Base-by-base conservation (phyloP, 1,140 invertebrate genomes). In the Apis cerana region DNA sequence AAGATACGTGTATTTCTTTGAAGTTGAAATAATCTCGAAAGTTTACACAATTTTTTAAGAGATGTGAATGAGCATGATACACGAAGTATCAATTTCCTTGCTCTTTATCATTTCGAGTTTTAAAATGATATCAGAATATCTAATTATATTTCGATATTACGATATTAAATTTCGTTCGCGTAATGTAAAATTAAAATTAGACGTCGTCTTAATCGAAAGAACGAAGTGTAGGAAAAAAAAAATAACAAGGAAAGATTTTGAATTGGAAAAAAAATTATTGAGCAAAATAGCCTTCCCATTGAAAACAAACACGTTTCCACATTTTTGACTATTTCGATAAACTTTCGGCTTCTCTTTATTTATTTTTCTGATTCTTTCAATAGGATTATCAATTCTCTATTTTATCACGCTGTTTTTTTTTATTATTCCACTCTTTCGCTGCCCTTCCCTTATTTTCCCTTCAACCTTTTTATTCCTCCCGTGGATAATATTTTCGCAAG, bases 231-330 rank as follows among this genome's bases (percentile, higher is more conserved):
- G 19, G 7, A 33, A 15, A 8, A 59, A 59, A 21, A 59, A 21
- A 59, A 59, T 21, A n/a, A 15, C 12, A 54, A 15, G 21, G 8
- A 59, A 59, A 59, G n/a, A 3, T 67, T 67, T 43, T 19, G 27
- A 12, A 33, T 9, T 11, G 19, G 27, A 43, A 43, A 67, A 23
- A 50, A 8, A 1, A 2, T 23, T 23, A 33, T 48, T 7, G n/a
- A 7, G 21, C 50, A 50, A 23, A 50, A 17, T 50, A 19, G 3
- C 8, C 19, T 61, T n/a, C n/a, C 15, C n/a, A 62, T 27, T 13
- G 15, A n/a, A 76, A 65, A 64, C 48, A 75, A 48, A 54, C 61
- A n/a, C 19, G 27, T 11, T 76, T 76, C 17, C 23, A 27, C 19
- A 11, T 65, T 8, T 52, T 13, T 27, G 15, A 19, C 12, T 27